These are phyloP conservation scores for Naso thynnoides DNA, from an alignment of 2,797 vertebrate genomes.

Conservation along the genomic window DNA sequence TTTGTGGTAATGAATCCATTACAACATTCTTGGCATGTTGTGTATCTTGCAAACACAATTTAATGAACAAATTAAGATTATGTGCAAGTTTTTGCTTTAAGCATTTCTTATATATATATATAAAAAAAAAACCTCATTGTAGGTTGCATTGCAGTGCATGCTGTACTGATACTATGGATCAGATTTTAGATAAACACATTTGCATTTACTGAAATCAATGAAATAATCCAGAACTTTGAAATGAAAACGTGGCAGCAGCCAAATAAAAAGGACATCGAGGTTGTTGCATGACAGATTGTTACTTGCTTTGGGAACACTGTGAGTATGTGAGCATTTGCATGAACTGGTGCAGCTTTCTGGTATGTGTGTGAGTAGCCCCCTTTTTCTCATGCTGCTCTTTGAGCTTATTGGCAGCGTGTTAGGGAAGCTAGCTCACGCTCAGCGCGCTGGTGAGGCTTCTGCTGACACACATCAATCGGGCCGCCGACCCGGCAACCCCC, in stretches of 20 bases:
- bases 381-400: slow-evolving; percentile 76
- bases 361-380: slow-evolving; percentile 60
- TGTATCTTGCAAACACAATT: neutral
- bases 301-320: slow-evolving; percentile 46
- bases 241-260: neutral
- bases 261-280: slow-evolving; percentile 11
- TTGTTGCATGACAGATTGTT: slow-evolving; percentile 7
- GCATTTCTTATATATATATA: no score
- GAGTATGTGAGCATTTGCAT: slow-evolving; percentile 43
- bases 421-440: slow-evolving; percentile 76
- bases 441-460: slow-evolving; percentile 67
- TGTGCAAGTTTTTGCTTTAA: neutral
- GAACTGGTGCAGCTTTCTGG: slow-evolving; percentile 40
- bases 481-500: slow-evolving; percentile 70
- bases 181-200: neutral
- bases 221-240: neutral
- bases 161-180: neutral
- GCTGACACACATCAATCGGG: slow-evolving; percentile 77
- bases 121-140: neutral
- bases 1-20: neutral
- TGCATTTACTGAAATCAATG: slow-evolving; percentile 5
- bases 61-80: neutral
- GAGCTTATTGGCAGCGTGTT: slow-evolving; percentile 76
- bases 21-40: neutral
- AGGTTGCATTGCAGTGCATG: neutral